Percentiles rank a stretch among this genome's conserved stretches.
Evolutionary conservation across 2,797 vertebrate species (phyloP).

Genomic region (Rhynchotus rufescens): DNA sequence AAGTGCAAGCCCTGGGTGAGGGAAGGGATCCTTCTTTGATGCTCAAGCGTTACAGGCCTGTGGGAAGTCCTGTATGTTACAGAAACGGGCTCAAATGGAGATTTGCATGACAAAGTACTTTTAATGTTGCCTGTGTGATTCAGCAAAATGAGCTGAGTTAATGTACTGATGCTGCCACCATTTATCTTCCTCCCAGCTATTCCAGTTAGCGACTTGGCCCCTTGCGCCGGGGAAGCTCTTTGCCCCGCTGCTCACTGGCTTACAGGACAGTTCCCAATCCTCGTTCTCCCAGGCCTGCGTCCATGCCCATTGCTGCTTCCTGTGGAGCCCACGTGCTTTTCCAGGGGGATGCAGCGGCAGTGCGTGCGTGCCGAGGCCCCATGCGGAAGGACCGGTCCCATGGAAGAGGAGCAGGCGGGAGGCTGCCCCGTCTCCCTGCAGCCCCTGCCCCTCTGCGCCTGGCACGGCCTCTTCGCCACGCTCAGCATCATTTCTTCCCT

Average conservation of each 20-base stretch:
- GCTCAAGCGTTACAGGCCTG: not conserved
- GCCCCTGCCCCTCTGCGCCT: constrained; percentile 65
- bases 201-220: not conserved
- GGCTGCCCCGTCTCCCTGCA: not conserved
- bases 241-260: not conserved
- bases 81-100: not conserved
- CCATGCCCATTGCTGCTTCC: not conserved
- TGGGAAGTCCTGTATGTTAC: not conserved
- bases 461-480: constrained; percentile 82
- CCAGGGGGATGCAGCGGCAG: not conserved
- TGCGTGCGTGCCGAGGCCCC: rapidly evolving
- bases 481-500: constrained; percentile 75
- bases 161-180: not conserved
- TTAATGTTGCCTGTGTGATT: not conserved
- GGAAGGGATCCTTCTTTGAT: not conserved
- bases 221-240: not conserved
- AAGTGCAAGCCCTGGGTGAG: constrained; percentile 5
- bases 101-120: not conserved
- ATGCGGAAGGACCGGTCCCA: not conserved
- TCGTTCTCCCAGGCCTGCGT: rapidly evolving
- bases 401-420: not conserved
- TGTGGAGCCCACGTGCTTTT: rapidly evolving
- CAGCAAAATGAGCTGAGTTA: not conserved
- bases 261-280: not conserved
- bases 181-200: not conserved